Conservation (phyloP, 2,113 vertebrate species). For the Strix aluco region DNA sequence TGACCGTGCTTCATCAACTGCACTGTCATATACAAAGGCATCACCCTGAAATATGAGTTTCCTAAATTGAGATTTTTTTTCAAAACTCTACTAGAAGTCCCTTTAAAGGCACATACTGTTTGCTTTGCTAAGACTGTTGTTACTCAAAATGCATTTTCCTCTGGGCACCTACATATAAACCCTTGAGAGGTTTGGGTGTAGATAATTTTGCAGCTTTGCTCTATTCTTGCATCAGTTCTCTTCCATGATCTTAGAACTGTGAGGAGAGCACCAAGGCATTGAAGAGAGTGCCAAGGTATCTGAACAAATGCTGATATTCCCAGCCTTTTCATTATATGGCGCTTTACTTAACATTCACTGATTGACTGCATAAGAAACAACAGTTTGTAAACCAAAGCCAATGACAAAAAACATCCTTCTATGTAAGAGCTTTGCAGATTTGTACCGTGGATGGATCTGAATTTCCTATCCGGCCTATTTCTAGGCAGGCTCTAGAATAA, state of each 20-base stretch:
- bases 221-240: neutral
- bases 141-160: neutral
- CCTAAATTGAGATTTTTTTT: too few relatives aligned
- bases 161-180: rapidly evolving
- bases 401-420: neutral
- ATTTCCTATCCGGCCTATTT: neutral
- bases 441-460: neutral
- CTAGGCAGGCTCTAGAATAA: neutral
- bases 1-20: rapidly evolving
- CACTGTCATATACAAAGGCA: rapidly evolving
- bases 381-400: neutral
- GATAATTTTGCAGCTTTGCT: neutral
- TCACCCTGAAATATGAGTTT: neutral
- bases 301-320: neutral
- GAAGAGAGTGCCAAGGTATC: too few relatives aligned
- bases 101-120: neutral
- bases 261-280: neutral
- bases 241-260: neutral
- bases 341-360: neutral
- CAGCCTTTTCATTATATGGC: rapidly evolving
- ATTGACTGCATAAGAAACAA: neutral
- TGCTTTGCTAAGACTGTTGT: too few relatives aligned
- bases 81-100: neutral
- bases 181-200: neutral
- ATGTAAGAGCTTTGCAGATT: neutral